Conservation (phyloP, 2,888 invertebrate species). For the Trilocha varians region DNA sequence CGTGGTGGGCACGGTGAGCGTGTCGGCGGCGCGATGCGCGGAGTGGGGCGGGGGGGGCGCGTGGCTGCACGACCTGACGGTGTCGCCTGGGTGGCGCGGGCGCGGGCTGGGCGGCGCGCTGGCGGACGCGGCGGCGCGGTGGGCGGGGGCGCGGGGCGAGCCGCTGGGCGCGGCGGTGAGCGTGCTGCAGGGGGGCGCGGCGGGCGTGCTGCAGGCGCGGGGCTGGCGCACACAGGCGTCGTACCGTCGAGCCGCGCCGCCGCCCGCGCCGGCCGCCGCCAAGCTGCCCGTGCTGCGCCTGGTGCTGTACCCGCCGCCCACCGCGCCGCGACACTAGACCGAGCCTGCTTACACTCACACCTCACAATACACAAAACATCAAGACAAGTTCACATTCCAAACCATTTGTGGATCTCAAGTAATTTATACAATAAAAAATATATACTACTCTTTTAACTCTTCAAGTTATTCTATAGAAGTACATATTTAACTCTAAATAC, state of each 20-base stretch:
- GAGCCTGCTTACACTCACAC: neutral
- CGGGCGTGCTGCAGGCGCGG: constrained; percentile 19
- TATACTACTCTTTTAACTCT: too few species aligned
- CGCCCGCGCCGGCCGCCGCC: constrained; percentile 35
- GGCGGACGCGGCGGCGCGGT: constrained; percentile 19
- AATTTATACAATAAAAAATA: too few species aligned
- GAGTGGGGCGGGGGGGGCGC: constrained; percentile 23
- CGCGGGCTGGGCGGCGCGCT: constrained; percentile 26
- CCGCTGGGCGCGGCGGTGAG: constrained; percentile 18
- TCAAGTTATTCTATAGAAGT: too few species aligned
- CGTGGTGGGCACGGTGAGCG: constrained; percentile 37
- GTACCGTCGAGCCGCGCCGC: constrained; percentile 34
- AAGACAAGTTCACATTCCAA: too few species aligned
- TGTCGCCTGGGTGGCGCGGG: constrained; percentile 14
- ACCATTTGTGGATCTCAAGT: too few species aligned
- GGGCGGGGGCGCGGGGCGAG: constrained; percentile 9
- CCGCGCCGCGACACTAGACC: constrained; percentile 2
- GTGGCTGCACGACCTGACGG: constrained; percentile 33
- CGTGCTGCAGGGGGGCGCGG: constrained; percentile 19
- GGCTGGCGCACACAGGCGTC: constrained; percentile 30
- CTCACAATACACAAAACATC: neutral
- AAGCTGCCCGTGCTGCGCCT: constrained; percentile 33
- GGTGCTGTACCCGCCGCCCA: constrained; percentile 20
- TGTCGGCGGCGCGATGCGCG: constrained; percentile 27
- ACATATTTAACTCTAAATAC: too few species aligned